phyloP scores from a whole-genome alignment of 1,140 invertebrate genomes.

The Psix sp. region DNA sequence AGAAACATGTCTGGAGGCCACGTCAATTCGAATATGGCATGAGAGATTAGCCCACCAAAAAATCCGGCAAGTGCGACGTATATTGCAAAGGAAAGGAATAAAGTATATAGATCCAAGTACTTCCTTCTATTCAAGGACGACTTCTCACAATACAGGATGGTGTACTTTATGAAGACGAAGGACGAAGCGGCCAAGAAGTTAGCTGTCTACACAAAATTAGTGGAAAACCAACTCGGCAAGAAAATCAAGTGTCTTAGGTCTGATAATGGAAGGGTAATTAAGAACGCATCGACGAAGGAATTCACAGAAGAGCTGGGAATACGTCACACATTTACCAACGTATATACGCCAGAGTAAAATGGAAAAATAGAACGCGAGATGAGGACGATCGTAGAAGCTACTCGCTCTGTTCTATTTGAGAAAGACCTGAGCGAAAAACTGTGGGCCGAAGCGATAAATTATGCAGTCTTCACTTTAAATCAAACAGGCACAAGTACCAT shows the following conservation, averaged over 20 bases:
- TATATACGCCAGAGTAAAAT: conserved; percentile 69
- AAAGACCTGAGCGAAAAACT: conserved; percentile 27
- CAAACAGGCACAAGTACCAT: conserved; percentile 35
- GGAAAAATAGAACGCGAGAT: conserved; percentile 67
- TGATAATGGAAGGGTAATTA: conserved; percentile 64
- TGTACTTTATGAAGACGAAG: no score
- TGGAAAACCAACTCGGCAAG: conserved; percentile 52
- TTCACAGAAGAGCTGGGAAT: conserved; percentile 41
- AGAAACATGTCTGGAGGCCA: no score
- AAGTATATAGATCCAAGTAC: conserved; percentile 42
- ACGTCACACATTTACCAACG: conserved; percentile 43
- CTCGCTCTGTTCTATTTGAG: conserved; percentile 43
- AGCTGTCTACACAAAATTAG: conserved; percentile 46
- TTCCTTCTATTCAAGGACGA: conserved; percentile 47
- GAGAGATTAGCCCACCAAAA: no score
- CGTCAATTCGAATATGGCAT: no score
- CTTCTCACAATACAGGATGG: conserved; percentile 56
- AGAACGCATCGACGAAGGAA: conserved; percentile 24
- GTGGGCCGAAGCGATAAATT: no score
- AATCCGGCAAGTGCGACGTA: conserved; percentile 12
- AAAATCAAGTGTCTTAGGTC: conserved; percentile 50
- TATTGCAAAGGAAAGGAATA: conserved; percentile 20
- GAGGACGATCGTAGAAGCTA: conserved; percentile 64
- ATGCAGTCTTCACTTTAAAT: conserved; percentile 53
- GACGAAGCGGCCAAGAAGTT: conserved; percentile 61